Base-by-base conservation (phyloP, 1,140 invertebrate genomes). In the Yoshiicerus persimilis region DNA sequence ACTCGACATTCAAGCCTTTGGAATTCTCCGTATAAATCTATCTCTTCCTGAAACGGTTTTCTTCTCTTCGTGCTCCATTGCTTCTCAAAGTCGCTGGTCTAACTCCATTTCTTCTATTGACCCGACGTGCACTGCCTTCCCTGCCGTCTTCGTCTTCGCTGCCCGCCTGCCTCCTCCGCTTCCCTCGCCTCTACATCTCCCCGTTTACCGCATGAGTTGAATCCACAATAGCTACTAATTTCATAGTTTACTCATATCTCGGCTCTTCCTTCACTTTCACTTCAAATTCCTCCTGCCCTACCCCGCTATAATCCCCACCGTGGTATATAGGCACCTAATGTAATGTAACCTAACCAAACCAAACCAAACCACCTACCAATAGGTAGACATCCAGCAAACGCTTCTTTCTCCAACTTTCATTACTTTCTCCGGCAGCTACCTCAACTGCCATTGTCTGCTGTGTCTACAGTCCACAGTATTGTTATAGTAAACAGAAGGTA, bases 161-260 rank as follows among this genome's bases (percentile, higher is more conserved):
- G 62, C 62, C 25, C n/a, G 62, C 70, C 4, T 25, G 16, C 2
- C 70, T 80, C 32, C 16, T 80, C 16, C 11, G 4, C 6, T 30
- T 30, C 8, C 64, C 13, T 36, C 34, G 9, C n/a, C 32, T 80
- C 70, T 34, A 77, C 13, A 34, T 77, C 10, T 77, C 32, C 34
- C 32, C 75, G 25, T 30, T 70, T 70, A 70, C 75, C 75, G 75
- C 75, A 80, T 80, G 75, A 80, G 75, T 80, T 80, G 75, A 80
- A 80, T 80, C 32, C 75, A 38, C 75, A 80, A 80, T 80, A 80
- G 75, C 75, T 36, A 36, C 75, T 80, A 80, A 80, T 80, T 80
- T 34, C 75, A 38, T 80, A 80, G 32, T 80, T 80, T 80, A 80
- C 32, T 30, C 25, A 70, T 70, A 30, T 32, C 32, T 86, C 13